Base-by-base conservation (phyloP, 1,140 invertebrate species). In the Cotesia vestalis region DNA sequence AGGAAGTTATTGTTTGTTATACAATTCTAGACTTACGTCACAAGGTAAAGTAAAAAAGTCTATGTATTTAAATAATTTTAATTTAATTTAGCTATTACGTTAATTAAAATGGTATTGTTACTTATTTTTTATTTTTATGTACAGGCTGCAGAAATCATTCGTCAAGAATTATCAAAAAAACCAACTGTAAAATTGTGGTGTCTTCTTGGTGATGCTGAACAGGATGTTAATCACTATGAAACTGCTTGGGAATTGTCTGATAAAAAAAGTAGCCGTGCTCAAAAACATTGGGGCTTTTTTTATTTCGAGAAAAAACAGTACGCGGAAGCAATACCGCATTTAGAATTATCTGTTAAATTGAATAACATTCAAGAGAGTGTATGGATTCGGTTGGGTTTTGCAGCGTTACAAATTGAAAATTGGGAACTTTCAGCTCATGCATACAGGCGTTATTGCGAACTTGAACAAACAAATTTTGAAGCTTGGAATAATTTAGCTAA, bases 401-500 rank as follows among this genome's bases (percentile, higher is more conserved):
- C 94, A 66, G 93, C 94, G 35, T 88, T 98, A 60, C 87, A 91
- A 77, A 86, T 90, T 12, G 91, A 96, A 82, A 89, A 95, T 61
- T 98, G 94, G 93, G 91, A 94, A 78, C 76, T 92, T 2, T 94
- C 95, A 52, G 94, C 94, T 0, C 91, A 89, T 27, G 94, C 95
- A 0, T 99, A 98, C 83, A 89, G 94, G 78, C 88, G 91, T 71
- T 97, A 96, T 81, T 95, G 95, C 38, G 90, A 90, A 70, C 86
- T 99, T 27, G 96, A 99, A 78, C 91, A 92, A 53, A 93, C 92
- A 77, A 93, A 93, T 74, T 98, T 96, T 84, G 96, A 99, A 87
- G 96, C 95, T 0, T 99, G 98, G 98, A 99, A 98, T 85, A 99
- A 99, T 87, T 87, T 99, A 63, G 94, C 96, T 9, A 96, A 97